phyloP scores from a whole-genome alignment of 2,797 vertebrate genomes.

The Erpetoichthys calabaricus region DNA sequence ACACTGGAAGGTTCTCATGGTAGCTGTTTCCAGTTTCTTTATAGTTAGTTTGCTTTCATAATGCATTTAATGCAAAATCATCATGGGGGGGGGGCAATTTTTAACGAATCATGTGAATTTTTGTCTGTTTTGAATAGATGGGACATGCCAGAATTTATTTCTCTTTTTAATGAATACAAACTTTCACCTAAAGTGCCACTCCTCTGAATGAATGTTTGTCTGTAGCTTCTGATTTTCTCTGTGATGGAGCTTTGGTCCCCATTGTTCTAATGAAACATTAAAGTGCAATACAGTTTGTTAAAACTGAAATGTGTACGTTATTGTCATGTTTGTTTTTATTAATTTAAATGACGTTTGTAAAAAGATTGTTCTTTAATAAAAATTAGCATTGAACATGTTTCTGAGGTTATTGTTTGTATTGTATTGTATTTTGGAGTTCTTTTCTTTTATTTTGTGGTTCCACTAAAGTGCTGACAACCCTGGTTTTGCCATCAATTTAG shows the following conservation, averaged over 20 bases:
- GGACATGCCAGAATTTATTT: background rate
- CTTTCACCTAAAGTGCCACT: slow-evolving; percentile 16
- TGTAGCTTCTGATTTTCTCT: background rate
- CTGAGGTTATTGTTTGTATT: no score
- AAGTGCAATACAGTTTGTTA: background rate
- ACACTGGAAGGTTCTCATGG: background rate
- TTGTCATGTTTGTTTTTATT: no score
- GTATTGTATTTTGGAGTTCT: no score
- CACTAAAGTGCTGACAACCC: no score
- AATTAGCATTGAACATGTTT: no score
- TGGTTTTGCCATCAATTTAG: no score
- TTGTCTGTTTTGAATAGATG: background rate
- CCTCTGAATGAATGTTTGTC: slow-evolving; percentile 6
- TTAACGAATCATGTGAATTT: no score
- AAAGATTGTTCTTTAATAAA: no score
- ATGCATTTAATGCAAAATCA: background rate
- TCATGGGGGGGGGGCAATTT: no score
- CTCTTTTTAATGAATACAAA: background rate
- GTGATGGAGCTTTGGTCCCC: background rate
- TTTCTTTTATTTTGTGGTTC: no score
- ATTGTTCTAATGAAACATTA: background rate
- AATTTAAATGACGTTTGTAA: no score
- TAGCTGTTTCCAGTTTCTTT: background rate
- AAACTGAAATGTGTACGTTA: background rate
- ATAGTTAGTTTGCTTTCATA: background rate